Conservation (phyloP, 2,113 vertebrate genomes). For the Rhipidura dahli region DNA sequence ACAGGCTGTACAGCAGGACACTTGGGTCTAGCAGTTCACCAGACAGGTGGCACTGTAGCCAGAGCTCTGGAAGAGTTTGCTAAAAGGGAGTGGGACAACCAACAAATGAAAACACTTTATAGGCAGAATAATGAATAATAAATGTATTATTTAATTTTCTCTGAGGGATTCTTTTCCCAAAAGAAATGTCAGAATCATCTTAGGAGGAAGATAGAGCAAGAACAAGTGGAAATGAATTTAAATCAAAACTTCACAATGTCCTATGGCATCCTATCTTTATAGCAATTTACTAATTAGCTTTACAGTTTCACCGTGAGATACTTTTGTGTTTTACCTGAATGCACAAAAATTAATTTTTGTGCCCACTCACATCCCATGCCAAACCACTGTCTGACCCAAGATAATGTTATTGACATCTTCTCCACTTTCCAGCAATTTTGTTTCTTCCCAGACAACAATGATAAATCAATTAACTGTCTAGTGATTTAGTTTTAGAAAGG, state of each 20-base stretch:
- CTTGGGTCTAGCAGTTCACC: not conserved
- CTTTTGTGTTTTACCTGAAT: not conserved
- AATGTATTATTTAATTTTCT: not conserved
- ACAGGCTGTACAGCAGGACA: not conserved
- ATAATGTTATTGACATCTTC: conserved; percentile 10
- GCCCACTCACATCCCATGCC: not conserved
- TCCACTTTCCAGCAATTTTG: conserved; percentile 8
- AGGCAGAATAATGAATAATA: not conserved
- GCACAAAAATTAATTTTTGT: not conserved
- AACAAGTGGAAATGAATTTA: not conserved
- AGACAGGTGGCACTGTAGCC: not conserved
- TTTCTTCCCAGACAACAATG: not conserved
- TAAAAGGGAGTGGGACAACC: not conserved
- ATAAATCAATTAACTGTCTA: conserved; percentile 45
- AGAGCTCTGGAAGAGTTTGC: not conserved
- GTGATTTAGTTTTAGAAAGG: not conserved
- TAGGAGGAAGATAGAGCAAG: not conserved
- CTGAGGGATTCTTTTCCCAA: not conserved
- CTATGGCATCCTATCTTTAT: not conserved
- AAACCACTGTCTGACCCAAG: conserved; percentile 24
- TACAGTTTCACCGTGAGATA: not conserved
- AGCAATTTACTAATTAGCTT: not conserved
- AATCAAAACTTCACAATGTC: not conserved
- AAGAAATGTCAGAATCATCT: not conserved
- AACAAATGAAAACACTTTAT: not conserved